These are phyloP conservation scores for Zeus faber DNA, from an alignment of 2,113 vertebrate species.

Conservation along the genomic window DNA sequence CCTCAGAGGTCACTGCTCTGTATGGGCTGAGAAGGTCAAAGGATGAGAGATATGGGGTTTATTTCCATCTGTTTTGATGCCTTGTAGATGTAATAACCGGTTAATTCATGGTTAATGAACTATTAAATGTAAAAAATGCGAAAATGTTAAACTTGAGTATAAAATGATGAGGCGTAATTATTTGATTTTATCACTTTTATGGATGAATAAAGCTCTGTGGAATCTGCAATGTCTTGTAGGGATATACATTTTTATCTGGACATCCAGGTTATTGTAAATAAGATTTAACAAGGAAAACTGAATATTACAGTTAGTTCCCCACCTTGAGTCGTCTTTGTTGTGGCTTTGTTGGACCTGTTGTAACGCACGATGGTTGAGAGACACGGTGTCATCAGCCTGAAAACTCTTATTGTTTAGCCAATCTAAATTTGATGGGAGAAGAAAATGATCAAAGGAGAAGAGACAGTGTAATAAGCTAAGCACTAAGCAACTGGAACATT, in stretches of 20 bases:
- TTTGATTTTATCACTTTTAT: too few species aligned
- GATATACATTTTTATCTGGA: background rate
- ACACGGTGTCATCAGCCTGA: constrained; percentile 67
- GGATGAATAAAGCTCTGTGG: too few species aligned
- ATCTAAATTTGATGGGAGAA: constrained; percentile 74
- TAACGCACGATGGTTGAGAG: constrained; percentile 69
- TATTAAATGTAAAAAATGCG: background rate
- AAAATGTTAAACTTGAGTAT: background rate
- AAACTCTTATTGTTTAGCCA: constrained; percentile 93
- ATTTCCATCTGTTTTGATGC: too few species aligned
- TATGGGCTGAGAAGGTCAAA: too few species aligned
- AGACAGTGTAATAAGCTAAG: too few species aligned
- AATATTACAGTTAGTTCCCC: background rate
- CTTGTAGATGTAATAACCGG: background rate
- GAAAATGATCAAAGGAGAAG: background rate
- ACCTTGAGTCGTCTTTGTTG: constrained; percentile 51
- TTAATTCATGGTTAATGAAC: background rate
- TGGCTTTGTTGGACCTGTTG: constrained; percentile 36
- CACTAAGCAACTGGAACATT: background rate
- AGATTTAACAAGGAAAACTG: background rate
- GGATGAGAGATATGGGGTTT: too few species aligned
- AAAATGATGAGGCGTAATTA: too few species aligned
- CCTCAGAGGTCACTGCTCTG: constrained; percentile 55
- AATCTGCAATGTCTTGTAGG: too few species aligned
- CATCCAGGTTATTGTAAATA: background rate